Evolutionary conservation across 2,888 invertebrate species (phyloP), one percentile per base, ranked within the genome.

Genomic region (Heliconius aoede): DNA sequence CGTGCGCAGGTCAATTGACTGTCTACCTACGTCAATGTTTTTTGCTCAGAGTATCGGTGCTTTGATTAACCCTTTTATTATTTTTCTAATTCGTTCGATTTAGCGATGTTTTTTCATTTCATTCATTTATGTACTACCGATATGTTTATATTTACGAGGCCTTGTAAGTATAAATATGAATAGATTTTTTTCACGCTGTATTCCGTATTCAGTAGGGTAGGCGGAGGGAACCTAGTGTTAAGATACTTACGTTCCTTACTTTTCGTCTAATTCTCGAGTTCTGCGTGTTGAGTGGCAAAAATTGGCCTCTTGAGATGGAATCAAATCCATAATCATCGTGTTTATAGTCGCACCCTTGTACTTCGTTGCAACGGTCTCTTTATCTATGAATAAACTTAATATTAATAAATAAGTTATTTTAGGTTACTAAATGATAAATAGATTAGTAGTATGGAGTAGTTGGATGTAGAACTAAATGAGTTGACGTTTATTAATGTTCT

Each of bases 1-100:
- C 85, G 84, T 81, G 85, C 85, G 86, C 86, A 85, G 87, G 88
- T 90, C 88, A 87, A 80, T 61, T 76, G 71, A 60, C 65, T 51
- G 76, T 58, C 72, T 73, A 64, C 40, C 15, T 30, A 75, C 80
- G 80, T 80, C 80, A 80, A 55, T 69, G 61, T 60, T 80, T 78
- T 79, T 80, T 80, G 61, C 64, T 40, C 28, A 15, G 13, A 24
- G 36, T 60, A 60, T 60, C 36, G 26, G 60, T 21, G n/a, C 24
- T 60, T 62, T 74, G 11, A 62, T 61, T 74, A 32, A 61, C 60
- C 60, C 69, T 51, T 61, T 65, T 55, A n/a, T 60, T 15, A 15
- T 15, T 60, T 32, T 36, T 46, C 30, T 26, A 21, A 32, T 46
- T 74, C 11, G 24, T 21, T 30, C 1, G 51, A 28, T 15, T 64